Evolutionary conservation across 2,113 vertebrate genomes (phyloP).

Genomic region (Albula glossodonta): DNA sequence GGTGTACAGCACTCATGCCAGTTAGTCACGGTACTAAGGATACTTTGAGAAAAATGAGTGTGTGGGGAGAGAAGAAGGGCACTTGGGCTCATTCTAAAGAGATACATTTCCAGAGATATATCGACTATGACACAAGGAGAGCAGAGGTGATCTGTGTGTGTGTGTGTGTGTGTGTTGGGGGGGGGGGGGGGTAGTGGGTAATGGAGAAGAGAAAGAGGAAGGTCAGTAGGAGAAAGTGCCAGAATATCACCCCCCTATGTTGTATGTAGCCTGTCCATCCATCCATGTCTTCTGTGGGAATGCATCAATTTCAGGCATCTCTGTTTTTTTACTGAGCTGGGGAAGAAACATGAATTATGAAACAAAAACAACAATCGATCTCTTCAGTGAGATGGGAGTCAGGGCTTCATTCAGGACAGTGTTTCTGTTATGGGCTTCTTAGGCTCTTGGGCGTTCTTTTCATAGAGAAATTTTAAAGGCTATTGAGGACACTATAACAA

Average conservation of each 20-base stretch:
- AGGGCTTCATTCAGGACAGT: conserved; percentile 38
- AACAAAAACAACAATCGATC: conserved; percentile 35
- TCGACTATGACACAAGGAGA: neutral
- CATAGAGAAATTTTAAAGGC: conserved; percentile 31
- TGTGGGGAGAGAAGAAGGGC: neutral
- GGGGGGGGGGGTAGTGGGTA: neutral
- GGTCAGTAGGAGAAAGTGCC: neutral
- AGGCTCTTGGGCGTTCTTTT: conserved; percentile 32
- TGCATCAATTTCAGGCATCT: conserved; percentile 13
- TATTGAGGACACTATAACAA: conserved; percentile 32
- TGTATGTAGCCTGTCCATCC: neutral
- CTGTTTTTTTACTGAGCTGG: neutral
- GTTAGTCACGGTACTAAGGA: neutral
- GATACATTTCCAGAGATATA: conserved; percentile 1
- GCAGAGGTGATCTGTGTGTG: neutral
- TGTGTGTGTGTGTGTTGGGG: too few species aligned
- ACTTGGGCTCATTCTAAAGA: neutral
- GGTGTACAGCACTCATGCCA: neutral
- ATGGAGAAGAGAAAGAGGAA: neutral
- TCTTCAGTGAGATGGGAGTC: conserved; percentile 25
- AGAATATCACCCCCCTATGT: neutral
- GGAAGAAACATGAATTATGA: conserved; percentile 35
- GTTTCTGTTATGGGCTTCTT: neutral
- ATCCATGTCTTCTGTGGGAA: neutral
- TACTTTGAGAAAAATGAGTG: neutral